Evolutionary conservation across 2,113 vertebrate species (phyloP).

Genomic region (Sander vitreus): DNA sequence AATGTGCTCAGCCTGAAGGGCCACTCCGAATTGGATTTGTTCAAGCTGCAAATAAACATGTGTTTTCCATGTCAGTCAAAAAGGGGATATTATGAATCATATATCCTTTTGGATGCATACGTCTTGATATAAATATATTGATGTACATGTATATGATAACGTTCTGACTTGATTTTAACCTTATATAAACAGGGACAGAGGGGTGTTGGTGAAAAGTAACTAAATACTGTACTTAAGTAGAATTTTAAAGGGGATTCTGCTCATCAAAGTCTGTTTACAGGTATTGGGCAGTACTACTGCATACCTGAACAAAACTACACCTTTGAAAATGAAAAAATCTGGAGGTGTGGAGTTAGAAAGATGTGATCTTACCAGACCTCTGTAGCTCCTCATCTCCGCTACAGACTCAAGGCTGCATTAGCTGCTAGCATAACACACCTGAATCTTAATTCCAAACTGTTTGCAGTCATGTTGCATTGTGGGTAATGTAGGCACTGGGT

Average conservation of each 20-base stretch:
- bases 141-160: not conserved
- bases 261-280: not conserved
- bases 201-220: not conserved
- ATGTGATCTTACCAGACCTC: not conserved
- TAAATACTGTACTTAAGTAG: not conserved
- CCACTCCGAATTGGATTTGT: slow-evolving; percentile 42
- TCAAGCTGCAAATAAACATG: slow-evolving; percentile 18
- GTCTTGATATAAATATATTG: not conserved
- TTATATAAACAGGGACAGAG: not conserved
- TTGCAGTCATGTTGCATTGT: not conserved
- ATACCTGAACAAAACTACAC: not conserved
- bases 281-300: not conserved
- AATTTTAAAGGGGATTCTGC: not conserved
- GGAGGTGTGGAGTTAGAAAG: not conserved
- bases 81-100: not conserved
- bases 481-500: not conserved
- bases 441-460: not conserved
- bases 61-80: slow-evolving; percentile 19
- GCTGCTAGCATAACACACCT: not conserved
- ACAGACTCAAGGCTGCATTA: too few species aligned
- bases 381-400: not conserved
- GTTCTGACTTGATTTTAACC: not conserved
- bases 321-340: not conserved
- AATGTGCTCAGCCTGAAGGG: slow-evolving; percentile 48
- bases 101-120: not conserved